Base-by-base conservation (phyloP, 2,888 invertebrate species). In the Tridacna crocea region DNA sequence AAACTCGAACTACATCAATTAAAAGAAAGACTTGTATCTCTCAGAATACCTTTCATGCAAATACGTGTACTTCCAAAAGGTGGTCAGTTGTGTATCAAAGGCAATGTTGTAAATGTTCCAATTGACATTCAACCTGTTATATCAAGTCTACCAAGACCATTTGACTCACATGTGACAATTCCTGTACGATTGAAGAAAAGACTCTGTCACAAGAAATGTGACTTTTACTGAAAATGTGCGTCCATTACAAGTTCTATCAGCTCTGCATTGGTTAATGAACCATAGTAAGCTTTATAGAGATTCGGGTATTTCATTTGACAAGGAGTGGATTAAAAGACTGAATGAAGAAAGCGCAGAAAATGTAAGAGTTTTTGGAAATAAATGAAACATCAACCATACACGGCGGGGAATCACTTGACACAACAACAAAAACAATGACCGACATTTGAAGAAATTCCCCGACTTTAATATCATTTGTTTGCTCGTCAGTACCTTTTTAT, bases 71-170 rank as follows among this genome's bases (percentile, higher is more conserved):
- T 78, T 73, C 82, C 77, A 1, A 55, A 84, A 77, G 87, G 87
- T 70, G 70, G 82, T n/a, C 88, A 88, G 74, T 73, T 79, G 12
- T 83, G 79, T 55, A 60, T 85, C 13, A 80, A 81, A 81, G 88
- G 88, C 68, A 88, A 88, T 77, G 81, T 81, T 77, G 70, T 88
- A 3, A 87, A 88, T 87, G 86, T 87, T 22, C 89, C 89, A 48
- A 77, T 83, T 66, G 88, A 89, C 79, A 82, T 88, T 26, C 83
- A 84, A 66, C 83, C 84, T 63, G 85, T 63, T 36, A 70, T 81
- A 15, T 66, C 58, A 68, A 47, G 58, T 47, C 48, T 77, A 11
- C 81, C 77, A 75, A 58, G 86, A 65, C 72, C 73, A 55, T 22
- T 83, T 13, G 78, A 79, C 82, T 80, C 81, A 58, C 66, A 83